Evolutionary conservation across 2,797 vertebrate species (phyloP), one percentile per base, ranked within the genome.

Genomic region (Spheniscus humboldti): DNA sequence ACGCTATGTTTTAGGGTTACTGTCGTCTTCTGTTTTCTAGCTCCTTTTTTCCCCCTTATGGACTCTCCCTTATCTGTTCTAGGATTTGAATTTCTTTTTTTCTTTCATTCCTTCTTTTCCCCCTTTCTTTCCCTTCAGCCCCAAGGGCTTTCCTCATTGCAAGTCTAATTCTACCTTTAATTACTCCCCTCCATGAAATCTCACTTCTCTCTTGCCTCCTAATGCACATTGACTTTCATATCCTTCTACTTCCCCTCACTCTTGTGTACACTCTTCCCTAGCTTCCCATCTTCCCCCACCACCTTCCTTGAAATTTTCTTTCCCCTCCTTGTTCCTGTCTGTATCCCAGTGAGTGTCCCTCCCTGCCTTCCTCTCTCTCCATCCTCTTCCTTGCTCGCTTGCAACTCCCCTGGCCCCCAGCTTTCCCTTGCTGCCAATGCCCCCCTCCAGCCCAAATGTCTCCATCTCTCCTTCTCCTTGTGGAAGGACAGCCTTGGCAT

Each of bases 201-300:
- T 82, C 39, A 22, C 45, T 74, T 83, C 59, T 85, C 31, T 81
- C 39, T 37, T 67, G 55, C 41, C 71, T 87, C 59, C 64, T 89
- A 80, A 71, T n/a, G 35, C 35, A 37, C 25, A 27, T 56, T 39
- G 10, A 72, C 31, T 90, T 45, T 69, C 63, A 59, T 31, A 82
- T 37, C 71, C 31, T 76, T 43, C 74, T 85, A 18, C n/a, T 94
- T 92, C 52, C 63, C 47, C 35, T 80, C 9, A 4, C 31, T 87
- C 20, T 53, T 77, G 45, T 5, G 1, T 41, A 30, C 1, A 0
- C 1, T 1, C 4, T 82, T 91, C 41, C 45, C 37, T 62, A 85
- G 18, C 19, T 82, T 91, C 52, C 48, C 52, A 50, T 45, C 25
- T 67, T 57, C 4, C 7, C 10, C 7, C 7, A 17, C 6, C 6